These are phyloP conservation scores for Patella depressa DNA, from an alignment of 2,888 invertebrate species.

Conservation along the genomic window DNA sequence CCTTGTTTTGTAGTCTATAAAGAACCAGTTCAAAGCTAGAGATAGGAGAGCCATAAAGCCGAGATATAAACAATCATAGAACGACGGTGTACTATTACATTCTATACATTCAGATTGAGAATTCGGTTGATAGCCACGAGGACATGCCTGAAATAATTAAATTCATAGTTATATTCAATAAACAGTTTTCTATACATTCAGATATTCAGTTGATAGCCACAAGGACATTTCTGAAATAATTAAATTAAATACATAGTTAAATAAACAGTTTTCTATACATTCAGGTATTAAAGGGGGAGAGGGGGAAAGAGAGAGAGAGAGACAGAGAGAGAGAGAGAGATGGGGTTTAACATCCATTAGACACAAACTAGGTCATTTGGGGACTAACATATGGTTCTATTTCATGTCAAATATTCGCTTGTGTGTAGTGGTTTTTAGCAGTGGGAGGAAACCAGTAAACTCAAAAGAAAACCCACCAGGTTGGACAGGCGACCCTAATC, in stretches of 20 bases:
- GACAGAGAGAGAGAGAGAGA: neutral
- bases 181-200: slow-evolving; percentile 77
- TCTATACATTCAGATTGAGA: slow-evolving; percentile 79
- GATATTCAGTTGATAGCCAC: slow-evolving; percentile 80
- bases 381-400: too few species aligned
- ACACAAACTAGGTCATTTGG: too few species aligned
- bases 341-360: too few species aligned
- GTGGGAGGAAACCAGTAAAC: too few species aligned
- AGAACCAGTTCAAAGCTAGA: slow-evolving; percentile 90
- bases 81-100: slow-evolving; percentile 82
- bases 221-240: slow-evolving; percentile 68
- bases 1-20: slow-evolving; percentile 84
- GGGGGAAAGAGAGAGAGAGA: too few species aligned
- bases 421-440: too few species aligned
- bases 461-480: too few species aligned
- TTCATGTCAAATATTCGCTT: too few species aligned
- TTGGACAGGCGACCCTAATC: too few species aligned
- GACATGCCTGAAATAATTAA: slow-evolving; percentile 66
- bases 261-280: slow-evolving; percentile 75
- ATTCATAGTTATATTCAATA: neutral
- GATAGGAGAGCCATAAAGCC: slow-evolving; percentile 94
- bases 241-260: neutral
- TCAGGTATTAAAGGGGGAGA: slow-evolving; percentile 75
- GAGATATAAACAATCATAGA: slow-evolving; percentile 94
- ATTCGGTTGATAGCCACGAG: slow-evolving; percentile 78